Evolutionary conservation across 2,888 invertebrate genomes (phyloP).

Genomic region (Leptura quadrifasciata): DNA sequence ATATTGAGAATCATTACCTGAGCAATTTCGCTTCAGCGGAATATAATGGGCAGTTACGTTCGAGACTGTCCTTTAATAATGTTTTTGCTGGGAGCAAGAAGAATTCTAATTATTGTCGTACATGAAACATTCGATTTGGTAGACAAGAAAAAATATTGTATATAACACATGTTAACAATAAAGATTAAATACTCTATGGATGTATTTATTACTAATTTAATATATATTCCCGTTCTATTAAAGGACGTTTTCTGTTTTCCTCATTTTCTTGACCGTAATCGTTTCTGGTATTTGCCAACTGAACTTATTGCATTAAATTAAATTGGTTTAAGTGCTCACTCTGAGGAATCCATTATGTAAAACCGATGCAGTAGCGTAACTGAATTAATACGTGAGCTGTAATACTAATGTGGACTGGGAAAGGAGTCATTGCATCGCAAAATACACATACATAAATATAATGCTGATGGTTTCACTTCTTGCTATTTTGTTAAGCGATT

Average conservation of each 20-base stretch:
- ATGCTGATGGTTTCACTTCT: no score
- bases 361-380: not conserved
- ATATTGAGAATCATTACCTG: constrained; percentile 4
- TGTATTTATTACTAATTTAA: no score
- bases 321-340: constrained; percentile 8
- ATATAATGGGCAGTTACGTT: not conserved
- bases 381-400: not conserved
- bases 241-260: constrained; percentile 10
- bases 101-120: no score
- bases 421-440: not conserved
- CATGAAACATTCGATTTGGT: no score
- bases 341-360: constrained; percentile 22
- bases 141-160: no score
- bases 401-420: not conserved
- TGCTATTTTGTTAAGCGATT: no score
- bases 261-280: constrained; percentile 17
- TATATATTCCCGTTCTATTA: no score
- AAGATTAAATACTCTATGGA: no score
- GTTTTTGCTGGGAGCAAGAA: no score
- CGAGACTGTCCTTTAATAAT: not conserved
- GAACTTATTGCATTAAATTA: constrained; percentile 25
- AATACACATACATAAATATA: no score
- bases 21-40: not conserved
- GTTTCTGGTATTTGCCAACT: constrained; percentile 14
- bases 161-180: no score